Evolutionary conservation across 2,113 vertebrate species (phyloP), one percentile per base, ranked within the genome.

Genomic region (Dasypus novemcinctus): DNA sequence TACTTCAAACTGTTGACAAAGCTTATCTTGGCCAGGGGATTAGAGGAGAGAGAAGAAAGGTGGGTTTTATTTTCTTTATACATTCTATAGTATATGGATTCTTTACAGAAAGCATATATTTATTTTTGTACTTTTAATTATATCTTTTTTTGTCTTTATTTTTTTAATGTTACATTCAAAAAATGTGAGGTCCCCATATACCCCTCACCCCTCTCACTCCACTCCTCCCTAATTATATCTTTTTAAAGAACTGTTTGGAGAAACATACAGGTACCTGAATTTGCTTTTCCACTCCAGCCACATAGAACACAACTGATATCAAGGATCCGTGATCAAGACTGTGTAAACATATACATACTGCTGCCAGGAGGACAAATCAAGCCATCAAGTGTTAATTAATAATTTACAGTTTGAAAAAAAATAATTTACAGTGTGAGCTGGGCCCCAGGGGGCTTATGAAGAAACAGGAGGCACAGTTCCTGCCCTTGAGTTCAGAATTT

Each of bases 341-440:
- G 1, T 81, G 38, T 36, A 88, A 66, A 52, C n/a, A 85, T 41
- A 33, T 72, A n/a, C 13, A 17, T 52, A 38, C 52, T 64, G 13
- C 23, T 79, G 18, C 64, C 21, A 80, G 31, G 33, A 15, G 83
- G 29, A 69, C 57, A 74, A 92, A 61, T 29, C 17, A 90, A 75
- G n/a, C 27, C 43, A 90, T 68, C 46, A 52, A 92, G 7, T 85
- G 6, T 90, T 92, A 75, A 63, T 80, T 86, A 57, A 91, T 88
- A 82, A 91, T 90, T 46, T 75, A 64, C 23, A 78, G 29, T 29
- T 9, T n/a, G 20, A 57, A 69, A 82, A 82, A 90, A 57, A 27
- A 33, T 46, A 27, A 33, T 46, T 74, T 31, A 87, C 46, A 74
- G 23, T 36, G 31, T 79, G 18, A 74, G 17, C 46, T 46, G 61